Percentiles rank a stretch among this genome's conserved stretches.
phyloP scores from a whole-genome alignment of 1,140 invertebrate species.

The silkworm (Bombyx mori) region DNA sequence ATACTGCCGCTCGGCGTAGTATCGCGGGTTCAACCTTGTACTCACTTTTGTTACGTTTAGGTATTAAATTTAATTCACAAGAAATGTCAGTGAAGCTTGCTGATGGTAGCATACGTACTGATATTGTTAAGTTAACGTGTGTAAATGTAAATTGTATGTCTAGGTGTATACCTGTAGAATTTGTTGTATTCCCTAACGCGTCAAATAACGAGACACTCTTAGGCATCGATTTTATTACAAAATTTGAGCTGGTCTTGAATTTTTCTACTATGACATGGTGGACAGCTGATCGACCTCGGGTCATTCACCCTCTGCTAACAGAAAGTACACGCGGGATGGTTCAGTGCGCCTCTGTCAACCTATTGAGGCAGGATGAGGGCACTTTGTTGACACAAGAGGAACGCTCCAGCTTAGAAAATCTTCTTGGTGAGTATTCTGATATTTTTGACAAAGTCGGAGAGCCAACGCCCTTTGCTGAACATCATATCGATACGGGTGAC shows the following conservation, averaged over 20 bases:
- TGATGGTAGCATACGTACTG: background rate
- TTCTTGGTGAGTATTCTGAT: slow-evolving; percentile 6
- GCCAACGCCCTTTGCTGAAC: slow-evolving; percentile 17
- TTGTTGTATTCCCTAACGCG: slow-evolving; percentile 3
- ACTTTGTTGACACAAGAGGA: background rate
- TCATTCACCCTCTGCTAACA: slow-evolving; percentile 1
- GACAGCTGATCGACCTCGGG: slow-evolving; percentile 3
- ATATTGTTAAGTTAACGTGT: background rate
- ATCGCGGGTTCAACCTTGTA: slow-evolving; percentile 4
- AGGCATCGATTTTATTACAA: slow-evolving; percentile 7
- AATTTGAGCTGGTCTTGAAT: background rate
- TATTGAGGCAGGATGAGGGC: slow-evolving; percentile 3
- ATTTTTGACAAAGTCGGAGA: slow-evolving; percentile 7
- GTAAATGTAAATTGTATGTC: background rate
- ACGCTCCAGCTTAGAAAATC: slow-evolving; percentile 2
- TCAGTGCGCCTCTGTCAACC: slow-evolving; percentile 5
- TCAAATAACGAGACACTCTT: slow-evolving; percentile 3
- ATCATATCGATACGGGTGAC: slow-evolving; percentile 22
- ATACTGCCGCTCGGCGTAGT: slow-evolving; percentile 3
- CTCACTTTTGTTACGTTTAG: background rate
- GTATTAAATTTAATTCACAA: slow-evolving; percentile 1
- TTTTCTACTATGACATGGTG: slow-evolving; percentile 3
- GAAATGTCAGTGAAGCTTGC: slow-evolving; percentile 1
- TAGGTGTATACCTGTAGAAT: background rate
- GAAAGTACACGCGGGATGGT: background rate